Percentiles rank a stretch among this genome's conserved stretches.
These are phyloP conservation scores for Apistogramma diplotaenia DNA, from an alignment of 2,113 vertebrate genomes.

Conservation along the genomic window DNA sequence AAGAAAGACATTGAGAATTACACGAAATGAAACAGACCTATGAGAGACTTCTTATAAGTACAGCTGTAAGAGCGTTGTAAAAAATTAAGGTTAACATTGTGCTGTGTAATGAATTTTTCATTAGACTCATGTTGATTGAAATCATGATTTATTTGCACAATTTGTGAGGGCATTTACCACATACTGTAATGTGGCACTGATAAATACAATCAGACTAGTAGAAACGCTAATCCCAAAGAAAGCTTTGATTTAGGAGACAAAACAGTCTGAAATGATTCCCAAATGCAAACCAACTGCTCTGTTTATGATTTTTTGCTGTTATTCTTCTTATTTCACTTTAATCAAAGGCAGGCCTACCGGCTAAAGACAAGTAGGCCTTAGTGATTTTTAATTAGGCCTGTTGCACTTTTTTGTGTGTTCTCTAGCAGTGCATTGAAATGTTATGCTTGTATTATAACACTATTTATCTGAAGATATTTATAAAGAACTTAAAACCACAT, in stretches of 20 bases:
- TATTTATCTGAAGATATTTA: slow-evolving; percentile 76
- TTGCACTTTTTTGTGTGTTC: slow-evolving; percentile 65
- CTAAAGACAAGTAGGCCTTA: slow-evolving; percentile 32
- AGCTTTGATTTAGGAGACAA: slow-evolving; percentile 41
- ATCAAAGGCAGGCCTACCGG: slow-evolving; percentile 9
- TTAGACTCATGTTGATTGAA: slow-evolving; percentile 51
- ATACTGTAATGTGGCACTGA: slow-evolving; percentile 55
- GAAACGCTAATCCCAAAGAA: slow-evolving; percentile 68
- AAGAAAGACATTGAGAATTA: slow-evolving; percentile 3
- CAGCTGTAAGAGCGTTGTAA: slow-evolving; percentile 32
- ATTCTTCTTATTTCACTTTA: slow-evolving; percentile 24
- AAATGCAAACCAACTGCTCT: slow-evolving; percentile 43
- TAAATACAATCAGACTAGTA: slow-evolving; percentile 65
- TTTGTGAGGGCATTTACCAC: slow-evolving; percentile 63
- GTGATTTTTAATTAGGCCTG: slow-evolving; percentile 49
- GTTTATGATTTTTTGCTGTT: slow-evolving; percentile 37
- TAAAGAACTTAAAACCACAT: slow-evolving; percentile 67
- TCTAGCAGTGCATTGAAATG: slow-evolving; percentile 50
- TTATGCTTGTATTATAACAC: slow-evolving; percentile 69
- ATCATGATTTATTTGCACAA: slow-evolving; percentile 69
- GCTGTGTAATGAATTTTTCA: slow-evolving; percentile 43
- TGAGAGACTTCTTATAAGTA: background rate
- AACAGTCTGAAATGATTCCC: slow-evolving; percentile 18
- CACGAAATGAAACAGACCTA: background rate
- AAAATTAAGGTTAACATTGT: slow-evolving; percentile 43